Conservation (phyloP, 2,113 vertebrate species). For the Nycticorax nycticorax region DNA sequence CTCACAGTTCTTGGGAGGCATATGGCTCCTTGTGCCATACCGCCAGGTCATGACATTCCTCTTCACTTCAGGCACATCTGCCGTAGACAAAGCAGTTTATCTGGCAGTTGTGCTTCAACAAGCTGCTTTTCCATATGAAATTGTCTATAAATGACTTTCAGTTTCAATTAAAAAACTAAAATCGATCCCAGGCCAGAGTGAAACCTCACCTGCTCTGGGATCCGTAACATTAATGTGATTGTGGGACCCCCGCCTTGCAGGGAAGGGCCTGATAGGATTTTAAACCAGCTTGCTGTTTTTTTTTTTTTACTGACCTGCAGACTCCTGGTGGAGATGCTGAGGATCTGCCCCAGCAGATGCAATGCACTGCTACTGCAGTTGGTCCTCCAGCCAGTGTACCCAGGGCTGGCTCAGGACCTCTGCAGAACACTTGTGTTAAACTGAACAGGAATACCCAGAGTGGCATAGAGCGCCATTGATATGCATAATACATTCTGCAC, state of each 20-base stretch:
- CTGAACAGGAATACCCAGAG: not conserved
- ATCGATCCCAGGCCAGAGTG: not conserved
- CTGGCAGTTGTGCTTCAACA: not conserved
- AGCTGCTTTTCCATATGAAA: not conserved
- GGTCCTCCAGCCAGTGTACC: accelerated
- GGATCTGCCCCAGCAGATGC: not conserved
- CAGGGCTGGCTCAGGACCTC: not conserved
- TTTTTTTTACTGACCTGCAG: not conserved
- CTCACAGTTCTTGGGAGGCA: not conserved
- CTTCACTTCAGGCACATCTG: not conserved
- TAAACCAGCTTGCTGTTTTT: not conserved
- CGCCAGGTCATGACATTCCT: not conserved
- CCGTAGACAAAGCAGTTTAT: not conserved
- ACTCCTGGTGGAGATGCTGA: not conserved
- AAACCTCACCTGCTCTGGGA: not conserved
- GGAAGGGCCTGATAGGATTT: not conserved
- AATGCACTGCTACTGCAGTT: not conserved
- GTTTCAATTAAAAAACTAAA: not conserved
- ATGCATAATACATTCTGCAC: not conserved
- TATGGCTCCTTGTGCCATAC: not conserved
- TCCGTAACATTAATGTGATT: not conserved
- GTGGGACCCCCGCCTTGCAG: not conserved
- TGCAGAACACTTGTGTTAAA: not conserved
- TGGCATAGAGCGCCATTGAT: not conserved
- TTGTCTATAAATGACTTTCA: not conserved